phyloP scores from a whole-genome alignment of 2,888 invertebrate species.

The Cryptophagus acutangulus region DNA sequence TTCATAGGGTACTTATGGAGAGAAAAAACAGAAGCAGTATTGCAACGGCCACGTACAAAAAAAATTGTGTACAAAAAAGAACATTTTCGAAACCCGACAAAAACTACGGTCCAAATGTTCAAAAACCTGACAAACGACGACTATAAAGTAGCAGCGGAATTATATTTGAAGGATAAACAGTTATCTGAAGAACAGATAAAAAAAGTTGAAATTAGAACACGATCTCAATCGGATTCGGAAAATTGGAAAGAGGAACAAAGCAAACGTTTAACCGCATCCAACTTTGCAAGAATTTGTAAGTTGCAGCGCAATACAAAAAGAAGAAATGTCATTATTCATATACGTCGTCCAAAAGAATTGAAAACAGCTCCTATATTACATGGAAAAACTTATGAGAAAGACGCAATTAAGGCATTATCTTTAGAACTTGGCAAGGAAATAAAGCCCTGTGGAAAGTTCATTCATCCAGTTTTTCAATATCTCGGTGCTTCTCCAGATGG shows the following conservation, averaged over 20 bases:
- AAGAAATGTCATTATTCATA: not conserved
- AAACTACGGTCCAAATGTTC: conserved; percentile 2
- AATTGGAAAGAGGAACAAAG: conserved; percentile 22
- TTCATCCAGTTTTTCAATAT: conserved; percentile 12
- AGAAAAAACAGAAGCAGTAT: no score
- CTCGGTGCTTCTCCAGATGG: conserved; percentile 20
- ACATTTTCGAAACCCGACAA: conserved; percentile 1
- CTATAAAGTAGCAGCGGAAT: conserved; percentile 3
- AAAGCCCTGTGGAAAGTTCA: conserved; percentile 16
- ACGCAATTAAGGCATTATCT: conserved; percentile 3
- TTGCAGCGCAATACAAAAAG: conserved; percentile 11
- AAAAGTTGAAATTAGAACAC: not conserved
- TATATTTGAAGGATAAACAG: conserved; percentile 2
- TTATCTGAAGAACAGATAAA: conserved; percentile 1
- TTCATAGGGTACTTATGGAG: not conserved
- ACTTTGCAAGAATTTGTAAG: conserved; percentile 18
- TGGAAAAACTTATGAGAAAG: conserved; percentile 2
- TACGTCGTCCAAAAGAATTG: not conserved
- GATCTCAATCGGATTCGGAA: conserved; percentile 17
- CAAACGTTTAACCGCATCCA: conserved; percentile 22
- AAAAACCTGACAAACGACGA: conserved; percentile 8
- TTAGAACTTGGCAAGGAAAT: conserved; percentile 7
- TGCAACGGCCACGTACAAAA: not conserved
- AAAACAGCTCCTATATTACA: not conserved
- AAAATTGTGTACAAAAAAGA: not conserved